Evolutionary conservation across 2,888 invertebrate species (phyloP).

Genomic region (Noctua janthina): DNA sequence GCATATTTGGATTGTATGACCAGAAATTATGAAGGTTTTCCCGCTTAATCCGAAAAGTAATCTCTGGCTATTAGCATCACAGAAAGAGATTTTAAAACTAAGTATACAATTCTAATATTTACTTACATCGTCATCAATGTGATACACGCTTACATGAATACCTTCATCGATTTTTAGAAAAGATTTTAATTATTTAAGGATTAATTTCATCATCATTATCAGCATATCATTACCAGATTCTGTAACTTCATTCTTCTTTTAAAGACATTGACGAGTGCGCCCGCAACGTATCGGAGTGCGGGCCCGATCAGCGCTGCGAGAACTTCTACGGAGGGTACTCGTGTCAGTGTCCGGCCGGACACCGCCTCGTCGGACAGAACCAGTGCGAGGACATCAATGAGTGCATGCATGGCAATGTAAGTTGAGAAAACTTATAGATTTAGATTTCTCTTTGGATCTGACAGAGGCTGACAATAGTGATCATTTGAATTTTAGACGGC

Average conservation of each 20-base stretch:
- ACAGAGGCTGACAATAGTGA: not conserved
- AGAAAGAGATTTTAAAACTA: no score
- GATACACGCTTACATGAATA: no score
- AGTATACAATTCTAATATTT: no score
- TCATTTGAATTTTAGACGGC: not conserved
- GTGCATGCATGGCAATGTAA: slow-evolving; percentile 90
- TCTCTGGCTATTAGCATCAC: no score
- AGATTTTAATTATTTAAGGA: not conserved
- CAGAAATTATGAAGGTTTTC: no score
- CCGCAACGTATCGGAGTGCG: slow-evolving; percentile 93
- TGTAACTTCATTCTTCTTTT: not conserved
- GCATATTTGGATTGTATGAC: no score
- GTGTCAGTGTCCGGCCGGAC: slow-evolving; percentile 95
- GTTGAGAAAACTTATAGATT: slow-evolving; percentile 51
- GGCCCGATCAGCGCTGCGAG: slow-evolving; percentile 94
- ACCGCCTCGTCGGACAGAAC: slow-evolving; percentile 88
- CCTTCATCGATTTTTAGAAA: not conserved
- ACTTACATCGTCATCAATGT: no score
- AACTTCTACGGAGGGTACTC: slow-evolving; percentile 96
- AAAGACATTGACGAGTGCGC: slow-evolving; percentile 97
- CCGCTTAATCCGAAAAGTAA: no score
- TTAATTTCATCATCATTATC: not conserved
- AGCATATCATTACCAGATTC: not conserved
- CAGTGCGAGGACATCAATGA: slow-evolving; percentile 97
- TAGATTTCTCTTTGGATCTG: not conserved